Base-by-base conservation (phyloP, 2,888 invertebrate genomes). In the Dermolepida albohirtum region DNA sequence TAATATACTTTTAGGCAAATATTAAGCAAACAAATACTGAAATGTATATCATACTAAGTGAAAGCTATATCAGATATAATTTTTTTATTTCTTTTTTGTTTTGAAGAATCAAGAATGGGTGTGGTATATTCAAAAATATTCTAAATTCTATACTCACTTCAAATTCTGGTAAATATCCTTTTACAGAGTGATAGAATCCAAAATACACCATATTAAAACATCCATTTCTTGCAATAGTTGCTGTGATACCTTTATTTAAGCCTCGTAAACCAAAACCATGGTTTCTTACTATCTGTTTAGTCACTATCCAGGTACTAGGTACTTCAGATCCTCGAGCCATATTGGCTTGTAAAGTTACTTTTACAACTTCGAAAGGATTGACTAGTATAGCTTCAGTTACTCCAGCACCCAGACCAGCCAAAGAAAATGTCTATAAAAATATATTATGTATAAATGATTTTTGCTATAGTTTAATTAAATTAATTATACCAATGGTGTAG, bases 281-380 rank as follows among this genome's bases (percentile, higher is more conserved):
- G 57, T 89, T 88, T 66, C 87, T 84, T 0, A 95, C 85, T 66
- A 97, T 97, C 74, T 92, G 87, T 71, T 89, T 89, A 0, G 96
- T 95, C 1, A 95, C 92, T 2, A 87, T 80, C 86, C 92, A 92
- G 0, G 96, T 94, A 71, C 92, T 92, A 0, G 92, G 92, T 10
- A 88, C 81, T 76, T 90, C 87, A 62, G 86, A 85, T 29, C 88
- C 86, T 55, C 86, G 84, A 0, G 89, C 85, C 66, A 89, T 89
- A 78, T 94, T 91, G 0, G 94, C 89, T 80, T 94, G 94, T 70
- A 94, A 83, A 1, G 90, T 90, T n/a, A 97, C 96, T 87, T 97
- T 98, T 0, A 98, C 94, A 39, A 96, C 95, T 87, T 97, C 97
- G 81, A 97, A 97, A 0, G 97, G 97, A 84, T 97, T 97, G 0